These are phyloP conservation scores for Melikaiella ostensackeni DNA, from an alignment of 2,888 invertebrate genomes.

Conservation along the genomic window DNA sequence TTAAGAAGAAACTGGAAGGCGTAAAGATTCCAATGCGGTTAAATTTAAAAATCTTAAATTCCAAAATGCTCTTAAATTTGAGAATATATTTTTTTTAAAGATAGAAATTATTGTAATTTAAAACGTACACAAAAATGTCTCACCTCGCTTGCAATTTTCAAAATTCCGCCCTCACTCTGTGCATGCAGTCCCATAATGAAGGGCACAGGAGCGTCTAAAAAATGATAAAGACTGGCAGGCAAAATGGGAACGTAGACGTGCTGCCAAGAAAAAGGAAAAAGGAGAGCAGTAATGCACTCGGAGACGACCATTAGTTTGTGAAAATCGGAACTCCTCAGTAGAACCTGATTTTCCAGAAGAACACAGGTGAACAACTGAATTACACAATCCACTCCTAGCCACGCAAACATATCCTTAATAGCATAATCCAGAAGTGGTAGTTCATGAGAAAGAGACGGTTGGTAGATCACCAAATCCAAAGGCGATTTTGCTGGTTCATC, in stretches of 20 bases:
- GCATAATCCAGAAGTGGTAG: slow-evolving; percentile 97
- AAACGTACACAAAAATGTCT: slow-evolving; percentile 55
- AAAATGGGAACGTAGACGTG: slow-evolving; percentile 97
- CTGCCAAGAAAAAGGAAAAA: slow-evolving; percentile 98
- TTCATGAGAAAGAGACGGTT: slow-evolving; percentile 88
- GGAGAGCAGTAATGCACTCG: slow-evolving; percentile 92
- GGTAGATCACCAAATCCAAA: slow-evolving; percentile 83
- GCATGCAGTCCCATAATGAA: slow-evolving; percentile 95
- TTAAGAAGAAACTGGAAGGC: too few species aligned
- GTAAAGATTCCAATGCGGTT: too few species aligned
- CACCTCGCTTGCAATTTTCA: slow-evolving; percentile 78
- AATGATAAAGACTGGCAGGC: slow-evolving; percentile 97
- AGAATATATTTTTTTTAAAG: too few species aligned
- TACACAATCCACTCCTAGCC: slow-evolving; percentile 94
- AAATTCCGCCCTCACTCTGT: slow-evolving; percentile 75
- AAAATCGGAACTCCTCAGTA: slow-evolving; percentile 95
- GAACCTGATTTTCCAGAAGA: slow-evolving; percentile 96
- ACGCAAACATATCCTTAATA: slow-evolving; percentile 90
- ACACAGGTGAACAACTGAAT: slow-evolving; percentile 96
- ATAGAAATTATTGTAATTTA: too few species aligned
- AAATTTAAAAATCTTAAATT: too few species aligned
- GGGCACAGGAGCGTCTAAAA: slow-evolving; percentile 99
- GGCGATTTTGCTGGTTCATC: slow-evolving; percentile 74
- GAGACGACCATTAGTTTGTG: slow-evolving; percentile 97
- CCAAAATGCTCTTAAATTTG: too few species aligned